phyloP scores from a whole-genome alignment of 2,797 vertebrate genomes.

The Enteromius unitaeniatus region DNA sequence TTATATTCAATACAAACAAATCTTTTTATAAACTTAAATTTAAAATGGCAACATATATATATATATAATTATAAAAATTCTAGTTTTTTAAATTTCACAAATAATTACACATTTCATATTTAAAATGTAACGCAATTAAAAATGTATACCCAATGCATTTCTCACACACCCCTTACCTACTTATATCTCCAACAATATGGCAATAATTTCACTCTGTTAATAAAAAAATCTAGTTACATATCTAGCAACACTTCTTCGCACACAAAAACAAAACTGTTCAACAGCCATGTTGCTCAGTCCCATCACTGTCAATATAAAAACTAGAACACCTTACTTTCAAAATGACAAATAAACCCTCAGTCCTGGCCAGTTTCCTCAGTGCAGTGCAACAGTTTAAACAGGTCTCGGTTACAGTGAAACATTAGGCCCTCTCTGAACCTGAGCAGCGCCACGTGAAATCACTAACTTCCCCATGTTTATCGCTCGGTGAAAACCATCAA shows the following conservation, averaged over 20 bases:
- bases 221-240: not conserved
- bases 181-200: no score
- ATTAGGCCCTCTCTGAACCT: not conserved
- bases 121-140: no score
- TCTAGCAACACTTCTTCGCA: no score
- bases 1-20: no score
- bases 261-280: not conserved
- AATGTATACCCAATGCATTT: not conserved
- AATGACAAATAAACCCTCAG: not conserved
- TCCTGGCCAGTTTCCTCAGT: not conserved
- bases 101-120: no score
- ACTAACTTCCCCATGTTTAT: slow-evolving; percentile 1
- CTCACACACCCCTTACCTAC: not conserved
- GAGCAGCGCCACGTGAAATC: slow-evolving; percentile 22
- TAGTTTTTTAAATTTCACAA: no score
- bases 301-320: not conserved
- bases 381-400: not conserved
- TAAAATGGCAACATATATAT: no score
- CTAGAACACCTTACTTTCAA: not conserved
- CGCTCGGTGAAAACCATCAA: not conserved
- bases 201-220: not conserved
- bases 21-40: no score
- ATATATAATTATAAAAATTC: no score
- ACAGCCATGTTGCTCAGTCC: not conserved
- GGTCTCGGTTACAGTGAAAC: not conserved